Conservation (phyloP, 2,797 vertebrate species). For the Enteromius thamalakanensis region DNA sequence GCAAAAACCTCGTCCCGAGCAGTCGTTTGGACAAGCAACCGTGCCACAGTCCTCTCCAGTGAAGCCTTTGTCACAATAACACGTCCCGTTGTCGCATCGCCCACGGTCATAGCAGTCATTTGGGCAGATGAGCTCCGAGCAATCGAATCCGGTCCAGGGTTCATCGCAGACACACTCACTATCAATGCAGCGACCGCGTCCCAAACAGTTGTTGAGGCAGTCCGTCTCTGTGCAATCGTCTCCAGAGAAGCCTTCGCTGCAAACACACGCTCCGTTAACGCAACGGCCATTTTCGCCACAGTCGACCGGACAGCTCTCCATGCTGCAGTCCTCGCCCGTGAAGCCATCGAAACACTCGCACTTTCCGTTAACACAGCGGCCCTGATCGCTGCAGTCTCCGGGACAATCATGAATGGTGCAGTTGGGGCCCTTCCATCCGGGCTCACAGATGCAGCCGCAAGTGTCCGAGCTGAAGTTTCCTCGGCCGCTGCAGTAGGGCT, state of each 20-base stretch:
- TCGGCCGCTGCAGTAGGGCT: constrained; percentile 85
- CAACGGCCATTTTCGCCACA: constrained; percentile 83
- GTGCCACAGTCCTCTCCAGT: constrained; percentile 84
- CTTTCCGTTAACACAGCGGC: constrained; percentile 83
- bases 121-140: constrained; percentile 87
- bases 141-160: constrained; percentile 88
- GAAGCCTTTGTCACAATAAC: constrained; percentile 87
- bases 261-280: constrained; percentile 79
- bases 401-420: constrained; percentile 85
- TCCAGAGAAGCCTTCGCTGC: constrained; percentile 80
- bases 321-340: constrained; percentile 79
- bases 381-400: constrained; percentile 82
- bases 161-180: constrained; percentile 84
- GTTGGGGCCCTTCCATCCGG: constrained; percentile 85
- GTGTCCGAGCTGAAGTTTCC: constrained; percentile 88
- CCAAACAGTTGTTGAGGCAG: constrained; percentile 85
- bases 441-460: constrained; percentile 82
- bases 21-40: constrained; percentile 80
- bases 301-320: constrained; percentile 75
- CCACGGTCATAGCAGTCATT: constrained; percentile 89
- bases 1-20: constrained; percentile 81
- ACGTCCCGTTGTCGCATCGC: constrained; percentile 89
- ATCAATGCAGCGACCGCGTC: constrained; percentile 84
- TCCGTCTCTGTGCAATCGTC: constrained; percentile 81
- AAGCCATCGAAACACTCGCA: constrained; percentile 90